Percentiles rank a stretch among this genome's conserved stretches.
Evolutionary conservation across 2,113 vertebrate genomes (phyloP).

Genomic region (Muscicapa adusta): DNA sequence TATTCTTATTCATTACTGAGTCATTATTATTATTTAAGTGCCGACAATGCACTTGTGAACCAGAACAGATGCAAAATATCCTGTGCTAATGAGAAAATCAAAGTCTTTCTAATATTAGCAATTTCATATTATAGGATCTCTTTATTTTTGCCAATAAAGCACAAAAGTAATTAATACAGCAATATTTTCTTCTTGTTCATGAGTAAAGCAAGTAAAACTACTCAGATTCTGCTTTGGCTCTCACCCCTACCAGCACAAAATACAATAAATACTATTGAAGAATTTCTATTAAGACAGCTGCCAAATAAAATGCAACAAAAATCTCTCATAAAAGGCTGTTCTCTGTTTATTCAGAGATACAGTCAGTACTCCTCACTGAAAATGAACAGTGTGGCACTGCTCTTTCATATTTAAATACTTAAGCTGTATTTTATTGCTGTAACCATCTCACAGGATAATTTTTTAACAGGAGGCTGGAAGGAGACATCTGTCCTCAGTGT

Average conservation of each 20-base stretch:
- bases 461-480: not conserved
- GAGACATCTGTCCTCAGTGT: not conserved
- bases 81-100: constrained; percentile 68
- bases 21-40: constrained; percentile 70
- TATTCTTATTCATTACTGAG: constrained; percentile 66
- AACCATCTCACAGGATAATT: not conserved
- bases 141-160: constrained; percentile 65
- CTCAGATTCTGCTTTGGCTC: constrained; percentile 36
- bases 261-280: constrained; percentile 35
- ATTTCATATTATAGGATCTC: constrained; percentile 62
- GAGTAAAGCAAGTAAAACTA: constrained; percentile 48
- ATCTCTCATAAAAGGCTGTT: constrained; percentile 36
- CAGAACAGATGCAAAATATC: constrained; percentile 70
- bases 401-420: constrained; percentile 7
- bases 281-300: constrained; percentile 38
- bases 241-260: constrained; percentile 41
- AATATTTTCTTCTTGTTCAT: constrained; percentile 60
- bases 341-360: constrained; percentile 40
- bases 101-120: constrained; percentile 61
- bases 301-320: constrained; percentile 52
- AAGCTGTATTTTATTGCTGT: not conserved
- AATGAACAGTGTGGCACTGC: constrained; percentile 10
- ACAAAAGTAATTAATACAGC: constrained; percentile 65
- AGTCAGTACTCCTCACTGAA: not conserved
- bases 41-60: constrained; percentile 54